phyloP scores from a whole-genome alignment of 2,113 vertebrate species.

The Macaca nemestrina region DNA sequence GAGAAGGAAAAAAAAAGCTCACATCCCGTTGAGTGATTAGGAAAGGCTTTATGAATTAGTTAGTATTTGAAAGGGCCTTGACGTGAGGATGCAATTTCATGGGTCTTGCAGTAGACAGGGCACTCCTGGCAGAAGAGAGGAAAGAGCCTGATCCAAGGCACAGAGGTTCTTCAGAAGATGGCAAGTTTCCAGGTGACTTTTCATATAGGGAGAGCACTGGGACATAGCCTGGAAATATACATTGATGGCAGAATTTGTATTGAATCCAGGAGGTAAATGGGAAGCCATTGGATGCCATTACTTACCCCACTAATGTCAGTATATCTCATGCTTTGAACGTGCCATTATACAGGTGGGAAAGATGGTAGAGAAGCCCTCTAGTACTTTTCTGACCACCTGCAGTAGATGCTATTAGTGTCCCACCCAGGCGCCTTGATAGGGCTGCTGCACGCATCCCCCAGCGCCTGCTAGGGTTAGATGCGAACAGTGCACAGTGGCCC shows the following conservation, averaged over 20 bases:
- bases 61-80: background rate
- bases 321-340: background rate
- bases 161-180: background rate
- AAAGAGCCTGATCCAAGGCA: background rate
- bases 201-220: background rate
- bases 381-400: background rate
- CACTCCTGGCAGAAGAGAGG: background rate
- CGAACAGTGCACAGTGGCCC: background rate
- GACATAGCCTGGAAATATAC: background rate
- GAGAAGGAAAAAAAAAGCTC: background rate
- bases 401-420: background rate
- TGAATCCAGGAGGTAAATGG: background rate
- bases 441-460: background rate
- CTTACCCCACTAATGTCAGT: background rate
- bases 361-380: background rate
- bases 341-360: background rate
- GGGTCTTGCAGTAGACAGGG: background rate
- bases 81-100: background rate
- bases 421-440: background rate
- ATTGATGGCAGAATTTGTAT: background rate
- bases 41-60: background rate
- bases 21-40: background rate
- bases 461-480: too few species aligned
- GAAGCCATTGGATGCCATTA: background rate
- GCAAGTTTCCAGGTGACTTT: background rate